Evolutionary conservation across 2,888 invertebrate species (phyloP).

Genomic region (Brenthis hecate): DNA sequence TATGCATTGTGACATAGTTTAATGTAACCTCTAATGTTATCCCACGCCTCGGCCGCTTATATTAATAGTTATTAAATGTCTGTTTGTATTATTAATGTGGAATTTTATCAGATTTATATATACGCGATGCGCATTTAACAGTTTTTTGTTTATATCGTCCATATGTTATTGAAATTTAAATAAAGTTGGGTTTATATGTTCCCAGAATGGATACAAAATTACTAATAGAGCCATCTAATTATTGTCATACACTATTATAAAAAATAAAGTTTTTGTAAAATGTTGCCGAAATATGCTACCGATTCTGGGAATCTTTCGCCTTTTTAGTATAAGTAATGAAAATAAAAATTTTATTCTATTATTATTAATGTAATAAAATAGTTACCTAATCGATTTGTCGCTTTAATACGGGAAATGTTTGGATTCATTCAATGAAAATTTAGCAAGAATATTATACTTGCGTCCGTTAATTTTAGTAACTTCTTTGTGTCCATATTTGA

Average conservation of each 20-base stretch:
- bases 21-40: constrained; percentile 32
- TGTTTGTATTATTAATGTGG: constrained; percentile 35
- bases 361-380: too few relatives aligned
- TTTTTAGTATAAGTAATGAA: too few relatives aligned
- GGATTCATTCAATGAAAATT: too few relatives aligned
- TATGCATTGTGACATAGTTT: constrained; percentile 44
- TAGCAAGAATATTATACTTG: neutral
- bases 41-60: constrained; percentile 66
- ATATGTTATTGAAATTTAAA: neutral
- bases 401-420: too few relatives aligned
- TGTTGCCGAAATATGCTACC: too few relatives aligned
- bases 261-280: too few relatives aligned
- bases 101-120: constrained; percentile 35
- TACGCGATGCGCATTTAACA: constrained; percentile 37
- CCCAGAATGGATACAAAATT: neutral
- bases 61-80: constrained; percentile 44
- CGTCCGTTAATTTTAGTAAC: neutral
- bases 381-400: too few relatives aligned
- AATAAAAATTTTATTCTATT: too few relatives aligned
- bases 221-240: too few relatives aligned
- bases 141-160: constrained; percentile 19
- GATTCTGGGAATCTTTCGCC: too few relatives aligned
- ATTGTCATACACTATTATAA: too few relatives aligned
- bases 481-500: neutral
- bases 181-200: neutral